phyloP scores from a whole-genome alignment of 2,888 invertebrate species.

The Drosophila falleni region DNA sequence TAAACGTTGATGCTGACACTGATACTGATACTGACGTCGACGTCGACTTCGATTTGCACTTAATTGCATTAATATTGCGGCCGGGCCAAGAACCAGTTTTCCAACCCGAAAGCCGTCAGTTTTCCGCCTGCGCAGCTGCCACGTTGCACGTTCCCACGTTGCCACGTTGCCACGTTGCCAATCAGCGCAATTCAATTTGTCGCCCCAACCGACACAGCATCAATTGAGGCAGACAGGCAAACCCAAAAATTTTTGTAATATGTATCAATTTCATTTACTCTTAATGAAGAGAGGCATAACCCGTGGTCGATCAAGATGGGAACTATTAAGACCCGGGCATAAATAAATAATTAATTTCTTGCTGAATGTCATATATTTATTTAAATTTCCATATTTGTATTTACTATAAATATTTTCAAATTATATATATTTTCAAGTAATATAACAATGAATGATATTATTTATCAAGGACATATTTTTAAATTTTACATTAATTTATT shows the following conservation, averaged over 20 bases:
- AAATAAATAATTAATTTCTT: no score
- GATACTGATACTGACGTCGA: constrained; percentile 5
- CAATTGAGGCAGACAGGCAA: constrained; percentile 42
- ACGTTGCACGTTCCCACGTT: constrained; percentile 3
- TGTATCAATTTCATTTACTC: constrained; percentile 53
- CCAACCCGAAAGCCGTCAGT: background rate
- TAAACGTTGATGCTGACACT: constrained; percentile 35
- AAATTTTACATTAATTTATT: no score
- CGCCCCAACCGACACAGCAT: constrained; percentile 42
- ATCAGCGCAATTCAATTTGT: constrained; percentile 78
- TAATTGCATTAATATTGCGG: constrained; percentile 79
- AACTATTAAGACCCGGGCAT: background rate
- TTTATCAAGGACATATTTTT: no score
- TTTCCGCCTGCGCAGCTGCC: constrained; percentile 7
- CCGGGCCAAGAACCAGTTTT: constrained; percentile 42
- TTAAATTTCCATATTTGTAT: no score
- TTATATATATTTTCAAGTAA: no score
- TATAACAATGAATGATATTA: no score
- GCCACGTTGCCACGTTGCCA: constrained; percentile 34
- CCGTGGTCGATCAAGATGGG: no score
- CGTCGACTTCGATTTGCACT: constrained; percentile 69
- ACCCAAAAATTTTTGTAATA: constrained; percentile 43
- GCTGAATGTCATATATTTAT: no score
- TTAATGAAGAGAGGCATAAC: background rate
- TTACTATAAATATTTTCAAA: no score